These are phyloP conservation scores for Hymenopus coronatus DNA, from an alignment of 2,888 invertebrate species.

Conservation along the genomic window DNA sequence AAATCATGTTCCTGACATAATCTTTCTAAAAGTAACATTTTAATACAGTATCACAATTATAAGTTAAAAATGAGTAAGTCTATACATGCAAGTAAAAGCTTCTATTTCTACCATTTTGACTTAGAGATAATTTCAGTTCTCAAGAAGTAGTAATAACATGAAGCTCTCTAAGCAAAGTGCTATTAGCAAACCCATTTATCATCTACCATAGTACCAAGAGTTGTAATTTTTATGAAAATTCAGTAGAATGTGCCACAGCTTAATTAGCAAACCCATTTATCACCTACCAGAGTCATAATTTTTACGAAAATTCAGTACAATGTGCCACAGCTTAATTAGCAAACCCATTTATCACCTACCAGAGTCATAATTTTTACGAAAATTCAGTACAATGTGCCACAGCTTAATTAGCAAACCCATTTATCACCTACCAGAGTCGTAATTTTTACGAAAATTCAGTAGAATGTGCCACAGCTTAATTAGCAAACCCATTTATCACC, in stretches of 20 bases:
- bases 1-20: too few relatives aligned
- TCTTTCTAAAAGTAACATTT: too few relatives aligned
- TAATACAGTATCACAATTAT: too few relatives aligned
- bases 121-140: too few relatives aligned
- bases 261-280: too few relatives aligned
- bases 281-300: slow-evolving; percentile 63
- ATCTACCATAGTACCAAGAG: slow-evolving; percentile 62
- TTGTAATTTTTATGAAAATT: slow-evolving; percentile 78
- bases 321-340: slow-evolving; percentile 83
- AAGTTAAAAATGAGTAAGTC: too few relatives aligned
- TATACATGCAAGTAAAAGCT: too few relatives aligned
- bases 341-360: slow-evolving; percentile 44
- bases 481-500: too few relatives aligned
- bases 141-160: too few relatives aligned
- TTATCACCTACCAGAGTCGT: slow-evolving; percentile 57
- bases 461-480: slow-evolving; percentile 82
- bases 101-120: too few relatives aligned
- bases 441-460: slow-evolving; percentile 70
- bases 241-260: slow-evolving; percentile 77
- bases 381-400: slow-evolving; percentile 78
- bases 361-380: slow-evolving; percentile 73
- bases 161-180: too few relatives aligned
- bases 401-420: too few relatives aligned
- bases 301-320: slow-evolving; percentile 70
- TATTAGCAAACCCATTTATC: neutral